These are phyloP conservation scores for Valencia hispanica DNA, from an alignment of 2,797 vertebrate genomes.

Conservation along the genomic window DNA sequence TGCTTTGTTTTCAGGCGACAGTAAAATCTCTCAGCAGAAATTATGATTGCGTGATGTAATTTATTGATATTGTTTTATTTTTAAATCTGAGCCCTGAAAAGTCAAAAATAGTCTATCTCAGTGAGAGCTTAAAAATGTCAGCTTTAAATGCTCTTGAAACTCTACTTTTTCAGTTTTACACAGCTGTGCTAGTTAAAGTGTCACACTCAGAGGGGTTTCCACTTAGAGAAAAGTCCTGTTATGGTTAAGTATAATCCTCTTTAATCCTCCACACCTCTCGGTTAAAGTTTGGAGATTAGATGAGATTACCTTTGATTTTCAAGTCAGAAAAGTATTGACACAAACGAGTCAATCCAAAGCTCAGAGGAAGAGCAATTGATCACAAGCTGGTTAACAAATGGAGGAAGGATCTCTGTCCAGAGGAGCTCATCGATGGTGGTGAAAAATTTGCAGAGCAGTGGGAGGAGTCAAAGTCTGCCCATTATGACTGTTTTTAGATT, in stretches of 20 bases:
- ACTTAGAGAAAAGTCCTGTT: background rate
- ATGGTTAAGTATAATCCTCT: background rate
- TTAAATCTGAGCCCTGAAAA: background rate
- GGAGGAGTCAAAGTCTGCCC: slow-evolving; percentile 27
- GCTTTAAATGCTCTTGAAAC: too few relatives aligned
- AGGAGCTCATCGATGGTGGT: background rate
- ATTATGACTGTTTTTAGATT: slow-evolving; percentile 44
- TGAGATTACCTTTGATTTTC: slow-evolving; percentile 23
- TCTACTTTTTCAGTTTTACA: background rate
- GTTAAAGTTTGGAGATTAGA: background rate
- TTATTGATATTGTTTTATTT: background rate
- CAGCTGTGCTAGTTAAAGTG: background rate
- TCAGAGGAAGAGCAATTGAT: slow-evolving; percentile 9
- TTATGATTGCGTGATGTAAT: background rate
- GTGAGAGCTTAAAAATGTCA: background rate
- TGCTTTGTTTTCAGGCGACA: background rate
- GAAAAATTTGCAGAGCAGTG: slow-evolving; percentile 11
- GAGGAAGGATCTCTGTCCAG: background rate
- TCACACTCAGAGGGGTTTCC: background rate
- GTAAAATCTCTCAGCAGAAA: background rate
- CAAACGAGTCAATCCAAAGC: slow-evolving; percentile 6
- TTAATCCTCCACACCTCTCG: background rate
- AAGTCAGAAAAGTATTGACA: slow-evolving; percentile 24
- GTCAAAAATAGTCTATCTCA: background rate
- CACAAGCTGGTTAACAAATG: slow-evolving; percentile 40